Conservation (phyloP, 2,888 invertebrate genomes). For the Tiliacea aurago region DNA sequence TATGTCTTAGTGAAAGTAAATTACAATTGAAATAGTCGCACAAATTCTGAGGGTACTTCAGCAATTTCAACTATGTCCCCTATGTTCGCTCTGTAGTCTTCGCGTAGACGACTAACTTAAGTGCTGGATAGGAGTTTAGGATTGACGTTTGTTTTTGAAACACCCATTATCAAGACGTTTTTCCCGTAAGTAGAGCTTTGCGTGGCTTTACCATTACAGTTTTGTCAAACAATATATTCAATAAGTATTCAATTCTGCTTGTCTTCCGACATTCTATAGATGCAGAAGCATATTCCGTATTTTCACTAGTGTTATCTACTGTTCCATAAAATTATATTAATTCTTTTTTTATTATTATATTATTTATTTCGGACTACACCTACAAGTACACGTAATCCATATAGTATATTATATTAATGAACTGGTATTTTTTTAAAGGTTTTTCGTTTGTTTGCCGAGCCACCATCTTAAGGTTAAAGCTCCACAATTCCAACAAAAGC, state of each 20-base stretch:
- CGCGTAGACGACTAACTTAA: background rate
- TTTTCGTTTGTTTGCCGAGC: background rate
- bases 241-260: background rate
- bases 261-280: background rate
- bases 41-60: slow-evolving; percentile 40
- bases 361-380: too few species aligned
- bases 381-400: too few species aligned
- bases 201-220: background rate
- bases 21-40: slow-evolving; percentile 59
- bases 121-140: slow-evolving; percentile 5
- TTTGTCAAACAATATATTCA: background rate
- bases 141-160: background rate
- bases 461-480: background rate
- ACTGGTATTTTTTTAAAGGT: background rate
- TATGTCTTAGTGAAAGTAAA: slow-evolving; percentile 48
- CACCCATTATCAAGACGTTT: background rate
- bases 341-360: too few species aligned
- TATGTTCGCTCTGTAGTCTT: slow-evolving; percentile 23
- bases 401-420: background rate
- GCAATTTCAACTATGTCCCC: slow-evolving; percentile 58
- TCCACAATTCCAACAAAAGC: background rate
- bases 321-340: too few species aligned
- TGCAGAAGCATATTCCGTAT: background rate
- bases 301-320: background rate
- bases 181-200: too few species aligned